Conservation (phyloP, 2,888 invertebrate genomes). For the Eupeodes luniger region DNA sequence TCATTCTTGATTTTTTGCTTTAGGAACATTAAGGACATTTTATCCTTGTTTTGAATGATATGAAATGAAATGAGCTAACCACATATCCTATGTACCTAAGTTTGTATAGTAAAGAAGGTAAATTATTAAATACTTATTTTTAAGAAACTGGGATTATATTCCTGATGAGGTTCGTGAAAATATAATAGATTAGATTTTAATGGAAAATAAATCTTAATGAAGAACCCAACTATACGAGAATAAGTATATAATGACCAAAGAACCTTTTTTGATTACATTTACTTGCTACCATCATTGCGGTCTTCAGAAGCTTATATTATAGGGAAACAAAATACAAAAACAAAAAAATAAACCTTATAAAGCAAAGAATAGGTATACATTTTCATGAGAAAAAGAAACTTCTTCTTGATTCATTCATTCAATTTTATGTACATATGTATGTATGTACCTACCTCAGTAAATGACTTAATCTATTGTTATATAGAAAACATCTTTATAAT, state of each 20-base stretch:
- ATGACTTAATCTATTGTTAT: constrained; percentile 60
- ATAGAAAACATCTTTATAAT: constrained; percentile 2
- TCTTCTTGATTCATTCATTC: constrained; percentile 53
- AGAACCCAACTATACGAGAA: constrained; percentile 25
- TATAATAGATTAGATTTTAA: constrained; percentile 66
- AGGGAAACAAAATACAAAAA: constrained; percentile 2
- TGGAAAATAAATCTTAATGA: constrained; percentile 42
- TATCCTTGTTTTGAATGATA: no score
- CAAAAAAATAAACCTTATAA: neutral
- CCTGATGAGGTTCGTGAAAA: constrained; percentile 7
- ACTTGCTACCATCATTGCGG: constrained; percentile 19
- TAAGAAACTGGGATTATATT: neutral
- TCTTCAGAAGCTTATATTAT: constrained; percentile 34
- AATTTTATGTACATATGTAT: neutral
- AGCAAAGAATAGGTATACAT: neutral
- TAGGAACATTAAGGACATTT: neutral
- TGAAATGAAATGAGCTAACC: no score
- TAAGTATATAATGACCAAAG: constrained; percentile 55
- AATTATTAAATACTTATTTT: neutral
- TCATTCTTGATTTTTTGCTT: neutral
- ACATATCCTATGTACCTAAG: no score
- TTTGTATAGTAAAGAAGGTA: no score
- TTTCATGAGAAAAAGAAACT: neutral
- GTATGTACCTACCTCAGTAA: constrained; percentile 19
- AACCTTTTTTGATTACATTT: constrained; percentile 48